Evolutionary conservation across 2,888 invertebrate genomes (phyloP).

Genomic region (Melinaea menophilus): DNA sequence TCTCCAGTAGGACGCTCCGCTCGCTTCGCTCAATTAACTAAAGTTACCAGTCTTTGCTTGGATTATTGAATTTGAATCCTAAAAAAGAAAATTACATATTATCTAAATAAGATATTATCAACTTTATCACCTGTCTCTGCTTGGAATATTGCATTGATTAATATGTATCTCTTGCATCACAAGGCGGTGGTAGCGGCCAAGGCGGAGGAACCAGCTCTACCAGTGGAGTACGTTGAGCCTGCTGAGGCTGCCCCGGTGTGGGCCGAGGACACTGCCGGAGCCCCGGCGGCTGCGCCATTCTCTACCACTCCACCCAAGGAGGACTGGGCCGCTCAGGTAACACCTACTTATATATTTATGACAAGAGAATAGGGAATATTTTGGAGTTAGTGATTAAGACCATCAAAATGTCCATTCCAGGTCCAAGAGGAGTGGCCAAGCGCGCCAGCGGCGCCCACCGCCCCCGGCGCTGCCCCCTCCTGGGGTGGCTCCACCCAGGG

Average conservation of each 20-base stretch:
- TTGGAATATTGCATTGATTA: too few species aligned
- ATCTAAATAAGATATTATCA: too few species aligned
- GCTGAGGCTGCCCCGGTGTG: slow-evolving; percentile 69
- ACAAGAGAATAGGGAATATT: background rate
- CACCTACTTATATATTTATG: background rate
- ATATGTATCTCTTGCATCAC: background rate
- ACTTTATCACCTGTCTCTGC: too few species aligned
- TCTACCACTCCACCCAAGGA: slow-evolving; percentile 70
- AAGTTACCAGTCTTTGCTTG: too few species aligned
- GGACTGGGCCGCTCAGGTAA: slow-evolving; percentile 79
- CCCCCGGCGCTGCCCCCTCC: slow-evolving; percentile 70
- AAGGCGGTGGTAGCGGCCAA: slow-evolving; percentile 65
- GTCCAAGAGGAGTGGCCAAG: slow-evolving; percentile 79
- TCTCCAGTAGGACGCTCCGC: too few species aligned
- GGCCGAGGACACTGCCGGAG: slow-evolving; percentile 59
- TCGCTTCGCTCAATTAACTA: too few species aligned
- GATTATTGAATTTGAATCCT: too few species aligned
- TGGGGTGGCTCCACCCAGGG: slow-evolving; percentile 80
- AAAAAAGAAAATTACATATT: too few species aligned
- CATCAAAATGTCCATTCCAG: slow-evolving; percentile 38
- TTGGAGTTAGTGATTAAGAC: too few species aligned
- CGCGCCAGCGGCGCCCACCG: slow-evolving; percentile 49
- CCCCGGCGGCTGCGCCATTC: slow-evolving; percentile 51
- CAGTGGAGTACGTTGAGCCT: slow-evolving; percentile 65
- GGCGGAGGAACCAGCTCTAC: slow-evolving; percentile 60